phyloP scores from a whole-genome alignment of 2,888 invertebrate species.

The Harmothoe impar region DNA sequence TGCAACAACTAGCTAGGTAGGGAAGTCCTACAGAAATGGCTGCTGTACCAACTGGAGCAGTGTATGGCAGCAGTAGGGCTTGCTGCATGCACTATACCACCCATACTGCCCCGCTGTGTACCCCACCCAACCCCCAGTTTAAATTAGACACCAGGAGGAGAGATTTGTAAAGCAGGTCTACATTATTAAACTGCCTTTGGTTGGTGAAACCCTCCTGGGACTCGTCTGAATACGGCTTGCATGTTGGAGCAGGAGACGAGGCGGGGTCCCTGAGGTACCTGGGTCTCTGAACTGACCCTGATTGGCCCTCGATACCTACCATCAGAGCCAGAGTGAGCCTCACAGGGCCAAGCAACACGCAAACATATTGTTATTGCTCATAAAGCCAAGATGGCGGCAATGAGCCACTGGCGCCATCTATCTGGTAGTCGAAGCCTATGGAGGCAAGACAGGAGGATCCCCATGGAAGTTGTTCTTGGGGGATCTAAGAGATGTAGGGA shows the following conservation, averaged over 20 bases:
- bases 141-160: slow-evolving; percentile 9
- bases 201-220: background rate
- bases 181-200: background rate
- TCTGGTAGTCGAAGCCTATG: background rate
- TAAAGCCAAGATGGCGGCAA: slow-evolving; percentile 24
- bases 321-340: too few species aligned
- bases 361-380: slow-evolving; percentile 24
- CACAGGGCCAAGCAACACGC: background rate
- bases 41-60: background rate
- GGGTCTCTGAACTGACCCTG: background rate
- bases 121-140: too few species aligned
- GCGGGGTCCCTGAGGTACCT: background rate
- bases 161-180: slow-evolving; percentile 2
- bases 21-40: background rate
- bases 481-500: too few species aligned
- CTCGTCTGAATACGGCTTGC: background rate
- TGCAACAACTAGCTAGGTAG: too few species aligned
- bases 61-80: too few species aligned
- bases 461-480: too few species aligned
- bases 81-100: too few species aligned
- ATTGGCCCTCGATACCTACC: background rate
- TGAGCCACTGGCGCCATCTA: background rate
- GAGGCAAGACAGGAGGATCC: too few species aligned
- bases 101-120: too few species aligned
- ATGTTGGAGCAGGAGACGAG: background rate